Base-by-base conservation (phyloP, 2,797 vertebrate species). In the Pyrocephalus nanus region DNA sequence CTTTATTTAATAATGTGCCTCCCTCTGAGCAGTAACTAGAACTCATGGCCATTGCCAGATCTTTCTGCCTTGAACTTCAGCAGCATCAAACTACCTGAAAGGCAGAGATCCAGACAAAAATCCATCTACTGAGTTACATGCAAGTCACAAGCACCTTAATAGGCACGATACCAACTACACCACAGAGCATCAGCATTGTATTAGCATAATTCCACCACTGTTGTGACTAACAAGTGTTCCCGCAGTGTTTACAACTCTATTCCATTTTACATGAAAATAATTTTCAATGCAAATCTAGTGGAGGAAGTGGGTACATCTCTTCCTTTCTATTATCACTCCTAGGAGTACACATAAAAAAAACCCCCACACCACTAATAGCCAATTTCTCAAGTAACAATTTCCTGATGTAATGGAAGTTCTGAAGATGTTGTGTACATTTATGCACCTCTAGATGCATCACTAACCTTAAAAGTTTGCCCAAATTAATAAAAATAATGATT, bases 151-250 rank as follows among this genome's bases (percentile, higher is more conserved):
- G 69, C 70, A 90, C 48, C 82, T 55, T 45, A 92, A 96, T 32
- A 88, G 45, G 79, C 64, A 88, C 8, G 12, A 0, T 55, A 93
- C 36, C 88, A 96, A 34, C 74, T 78, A 53, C 36, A 88, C 82
- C 73, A 75, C 57, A 77, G 36, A 90, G 78, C 18, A 88, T 76
- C 60, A 84, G 70, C 86, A 73, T 50, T 42, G 7, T 22, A 74
- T 89, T 81, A 95, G 66, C 87, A 89, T 75, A 91, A 92, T 81
- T 94, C 78, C 50, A 88, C 66, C 85, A 81, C 78, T 36, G 64
- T 80, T 83, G 72, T 60, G 70, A 79, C 82, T 90, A 93, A 86
- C 84, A 86, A 83, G 69, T n/a, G 61, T 5, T 90, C 47, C 76
- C 83, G 86, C 65, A 86, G 71, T 36, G 60, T 92, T 93, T 86